Evolutionary conservation across 2,797 vertebrate genomes (phyloP), one percentile per base, ranked within the genome.

Genomic region (Lacerta bilineata): DNA sequence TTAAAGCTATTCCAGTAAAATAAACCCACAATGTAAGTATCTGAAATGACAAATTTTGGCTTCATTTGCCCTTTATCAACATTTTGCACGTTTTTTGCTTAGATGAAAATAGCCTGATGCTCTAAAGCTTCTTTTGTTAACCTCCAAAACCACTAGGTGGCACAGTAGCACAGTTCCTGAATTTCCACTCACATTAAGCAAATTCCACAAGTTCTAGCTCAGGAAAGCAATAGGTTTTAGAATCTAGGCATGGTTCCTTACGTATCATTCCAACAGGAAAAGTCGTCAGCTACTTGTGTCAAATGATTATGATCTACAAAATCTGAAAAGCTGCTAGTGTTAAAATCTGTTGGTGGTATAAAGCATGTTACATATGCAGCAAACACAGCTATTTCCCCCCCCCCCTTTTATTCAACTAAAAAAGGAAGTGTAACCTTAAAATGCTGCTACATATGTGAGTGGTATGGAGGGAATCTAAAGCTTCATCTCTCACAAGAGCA

Each of bases 81-180:
- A 80, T 66, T 80, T 83, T 80, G 15, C 5, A 66, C 25, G 80
- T 72, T 80, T 46, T 33, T 29, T 64, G 36, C 9, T 74, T 36
- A 25, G 11, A 8, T 71, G 41, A 59, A 68, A 84, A 78, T 81
- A 85, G 39, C 46, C 23, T 33, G 25, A 59, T 2, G 46, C n/a
- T 46, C 36, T 39, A 15, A 36, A 74, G 64, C 80, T 46, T 36
- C 20, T 29, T 84, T 36, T 75, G 33, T 9, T 86, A 36, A 74
- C 39, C 50, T n/a, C 82, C 1, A 88, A 90, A 74, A 13, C 91
- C 95, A 92, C 89, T 90, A 95, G 95, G 77, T 94, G 94, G 95
- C 90, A 94, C 87, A 93, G 23, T 77, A 80, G 2, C 55, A 80
- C 87, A 82, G 36, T 8, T 84, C 41, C 9, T 86, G 1, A 86